These are phyloP conservation scores for Eupelmus urozonus DNA, from an alignment of 2,888 invertebrate species.

Conservation along the genomic window DNA sequence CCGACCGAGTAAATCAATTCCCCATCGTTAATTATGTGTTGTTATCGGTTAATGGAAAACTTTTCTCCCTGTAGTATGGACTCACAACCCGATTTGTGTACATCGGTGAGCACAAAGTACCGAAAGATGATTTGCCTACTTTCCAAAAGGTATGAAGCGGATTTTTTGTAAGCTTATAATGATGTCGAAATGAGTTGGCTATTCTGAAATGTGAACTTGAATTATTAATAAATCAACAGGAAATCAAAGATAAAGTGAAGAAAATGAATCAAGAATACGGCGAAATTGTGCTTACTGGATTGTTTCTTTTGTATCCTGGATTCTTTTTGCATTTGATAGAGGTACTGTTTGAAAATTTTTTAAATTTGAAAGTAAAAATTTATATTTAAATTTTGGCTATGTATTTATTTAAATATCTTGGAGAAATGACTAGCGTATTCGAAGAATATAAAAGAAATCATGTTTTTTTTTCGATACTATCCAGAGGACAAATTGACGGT, in stretches of 20 bases:
- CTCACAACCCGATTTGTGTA: slow-evolving; percentile 67
- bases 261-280: slow-evolving; percentile 62
- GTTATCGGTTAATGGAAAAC: neutral
- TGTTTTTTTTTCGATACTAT: neutral
- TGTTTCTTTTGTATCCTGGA: slow-evolving; percentile 68
- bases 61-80: slow-evolving; percentile 61
- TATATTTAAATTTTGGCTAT: too few relatives aligned
- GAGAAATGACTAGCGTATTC: neutral
- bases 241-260: slow-evolving; percentile 61
- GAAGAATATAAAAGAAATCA: neutral
- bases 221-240: slow-evolving; percentile 57
- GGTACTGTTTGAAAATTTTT: slow-evolving; percentile 63
- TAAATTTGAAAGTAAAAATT: too few relatives aligned
- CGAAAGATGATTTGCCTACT: slow-evolving; percentile 57
- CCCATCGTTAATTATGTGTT: neutral
- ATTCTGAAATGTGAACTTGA: too few relatives aligned
- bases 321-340: slow-evolving; percentile 68
- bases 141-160: slow-evolving; percentile 62
- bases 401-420: neutral
- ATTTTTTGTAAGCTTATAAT: neutral
- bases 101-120: slow-evolving; percentile 65
- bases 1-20: slow-evolving; percentile 62
- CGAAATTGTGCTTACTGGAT: slow-evolving; percentile 62
- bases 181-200: too few relatives aligned
- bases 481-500: too few relatives aligned